phyloP scores from a whole-genome alignment of 1,140 invertebrate genomes.

The Bactericera cockerelli region DNA sequence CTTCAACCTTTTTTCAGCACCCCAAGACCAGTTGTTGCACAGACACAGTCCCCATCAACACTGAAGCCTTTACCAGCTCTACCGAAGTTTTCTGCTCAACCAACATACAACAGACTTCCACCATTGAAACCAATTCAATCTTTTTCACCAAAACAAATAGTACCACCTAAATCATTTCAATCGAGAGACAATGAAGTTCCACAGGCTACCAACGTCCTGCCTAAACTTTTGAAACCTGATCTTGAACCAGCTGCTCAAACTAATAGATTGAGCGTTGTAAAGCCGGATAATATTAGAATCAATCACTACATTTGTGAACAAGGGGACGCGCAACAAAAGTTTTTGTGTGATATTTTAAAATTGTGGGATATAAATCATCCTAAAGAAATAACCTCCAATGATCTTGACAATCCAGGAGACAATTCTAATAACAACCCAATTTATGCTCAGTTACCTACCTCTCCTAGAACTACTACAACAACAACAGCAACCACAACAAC shows the following conservation, averaged over 20 bases:
- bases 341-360: conserved; percentile 3
- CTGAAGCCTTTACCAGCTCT: not conserved
- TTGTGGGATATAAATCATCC: not conserved
- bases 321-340: conserved; percentile 1
- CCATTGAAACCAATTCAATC: no score
- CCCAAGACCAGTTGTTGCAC: not conserved
- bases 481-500: not conserved
- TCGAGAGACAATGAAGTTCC: not conserved
- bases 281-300: not conserved
- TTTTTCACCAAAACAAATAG: no score
- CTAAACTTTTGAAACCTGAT: not conserved
- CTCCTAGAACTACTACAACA: not conserved
- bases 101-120: not conserved
- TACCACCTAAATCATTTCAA: not conserved
- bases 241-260: not conserved
- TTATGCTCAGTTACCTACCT: not conserved
- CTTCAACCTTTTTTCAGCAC: not conserved
- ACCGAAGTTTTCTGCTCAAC: not conserved
- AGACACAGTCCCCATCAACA: not conserved
- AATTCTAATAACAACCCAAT: not conserved
- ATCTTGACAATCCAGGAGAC: not conserved
- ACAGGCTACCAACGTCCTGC: not conserved
- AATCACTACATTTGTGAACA: conserved; percentile 5
- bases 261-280: not conserved
- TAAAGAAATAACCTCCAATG: not conserved